Percentiles rank a stretch among this genome's conserved stretches.
phyloP scores from a whole-genome alignment of 2,888 invertebrate genomes.

The Synergus japonicus region DNA sequence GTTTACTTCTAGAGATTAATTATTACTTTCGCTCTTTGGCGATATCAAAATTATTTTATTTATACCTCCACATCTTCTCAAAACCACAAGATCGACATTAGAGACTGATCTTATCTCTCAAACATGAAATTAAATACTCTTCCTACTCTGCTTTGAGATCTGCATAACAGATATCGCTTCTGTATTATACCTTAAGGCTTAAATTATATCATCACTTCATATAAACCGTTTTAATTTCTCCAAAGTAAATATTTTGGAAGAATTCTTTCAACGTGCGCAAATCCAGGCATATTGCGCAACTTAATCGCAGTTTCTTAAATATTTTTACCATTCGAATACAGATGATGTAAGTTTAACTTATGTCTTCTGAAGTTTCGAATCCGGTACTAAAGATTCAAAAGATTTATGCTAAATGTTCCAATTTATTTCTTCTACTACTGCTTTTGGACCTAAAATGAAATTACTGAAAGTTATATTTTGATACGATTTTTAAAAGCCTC shows the following conservation, averaged over 20 bases:
- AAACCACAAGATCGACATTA: conserved; percentile 27
- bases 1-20: conserved; percentile 55
- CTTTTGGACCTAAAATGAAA: too few relatives aligned
- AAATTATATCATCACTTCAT: neutral
- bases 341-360: neutral
- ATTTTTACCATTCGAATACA: neutral
- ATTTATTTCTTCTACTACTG: too few relatives aligned
- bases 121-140: neutral
- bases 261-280: neutral
- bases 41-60: conserved; percentile 55
- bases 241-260: neutral
- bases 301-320: neutral
- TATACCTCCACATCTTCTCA: conserved; percentile 45
- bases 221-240: neutral
- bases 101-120: neutral
- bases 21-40: conserved; percentile 45
- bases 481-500: too few relatives aligned
- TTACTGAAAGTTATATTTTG: too few relatives aligned
- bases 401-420: neutral
- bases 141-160: neutral
- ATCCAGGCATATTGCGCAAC: neutral
- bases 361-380: neutral
- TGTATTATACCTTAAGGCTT: neutral
- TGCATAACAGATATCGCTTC: conserved; percentile 46
- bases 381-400: neutral